Evolutionary conservation across 2,797 vertebrate genomes (phyloP).

Genomic region (Gobionotothen gibberifrons): DNA sequence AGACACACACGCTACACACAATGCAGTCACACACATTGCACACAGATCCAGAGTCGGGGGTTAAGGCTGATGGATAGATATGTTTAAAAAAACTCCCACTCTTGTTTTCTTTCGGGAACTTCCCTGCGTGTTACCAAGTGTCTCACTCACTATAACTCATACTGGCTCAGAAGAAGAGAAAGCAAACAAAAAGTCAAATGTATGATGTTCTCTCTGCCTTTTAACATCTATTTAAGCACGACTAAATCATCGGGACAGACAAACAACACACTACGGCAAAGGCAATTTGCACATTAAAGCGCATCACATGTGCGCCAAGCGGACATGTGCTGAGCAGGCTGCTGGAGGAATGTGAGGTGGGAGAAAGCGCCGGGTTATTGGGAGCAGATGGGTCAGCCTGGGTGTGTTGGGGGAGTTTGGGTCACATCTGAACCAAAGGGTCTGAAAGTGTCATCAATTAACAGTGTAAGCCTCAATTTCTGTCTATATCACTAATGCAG

Average conservation of each 20-base stretch:
- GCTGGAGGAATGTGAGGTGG: slow-evolving; percentile 60
- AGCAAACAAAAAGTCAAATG: slow-evolving; percentile 22
- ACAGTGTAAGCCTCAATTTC: no score
- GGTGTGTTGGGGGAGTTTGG: no score
- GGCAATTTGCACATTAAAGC: slow-evolving; percentile 35
- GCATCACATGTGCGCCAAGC: slow-evolving; percentile 24
- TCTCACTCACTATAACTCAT: slow-evolving; percentile 44
- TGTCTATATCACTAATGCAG: neutral
- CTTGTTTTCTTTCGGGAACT: slow-evolving; percentile 18
- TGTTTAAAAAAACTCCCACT: slow-evolving; percentile 54
- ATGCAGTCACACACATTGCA: slow-evolving; percentile 19
- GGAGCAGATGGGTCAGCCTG: slow-evolving; percentile 66
- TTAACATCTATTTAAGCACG: slow-evolving; percentile 13
- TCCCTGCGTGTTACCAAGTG: neutral
- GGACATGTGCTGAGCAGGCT: slow-evolving; percentile 64
- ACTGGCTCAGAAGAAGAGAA: neutral
- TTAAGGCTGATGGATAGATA: slow-evolving; percentile 69
- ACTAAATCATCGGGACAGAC: slow-evolving; percentile 13
- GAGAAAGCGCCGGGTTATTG: slow-evolving; percentile 50
- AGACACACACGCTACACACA: neutral
- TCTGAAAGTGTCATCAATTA: no score
- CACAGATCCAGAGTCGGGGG: slow-evolving; percentile 20
- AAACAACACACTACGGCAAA: slow-evolving; percentile 24
- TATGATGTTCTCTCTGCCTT: neutral
- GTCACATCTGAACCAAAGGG: no score